phyloP scores from a whole-genome alignment of 64 coral and sea anemone species.

The Acropora yongei region DNA sequence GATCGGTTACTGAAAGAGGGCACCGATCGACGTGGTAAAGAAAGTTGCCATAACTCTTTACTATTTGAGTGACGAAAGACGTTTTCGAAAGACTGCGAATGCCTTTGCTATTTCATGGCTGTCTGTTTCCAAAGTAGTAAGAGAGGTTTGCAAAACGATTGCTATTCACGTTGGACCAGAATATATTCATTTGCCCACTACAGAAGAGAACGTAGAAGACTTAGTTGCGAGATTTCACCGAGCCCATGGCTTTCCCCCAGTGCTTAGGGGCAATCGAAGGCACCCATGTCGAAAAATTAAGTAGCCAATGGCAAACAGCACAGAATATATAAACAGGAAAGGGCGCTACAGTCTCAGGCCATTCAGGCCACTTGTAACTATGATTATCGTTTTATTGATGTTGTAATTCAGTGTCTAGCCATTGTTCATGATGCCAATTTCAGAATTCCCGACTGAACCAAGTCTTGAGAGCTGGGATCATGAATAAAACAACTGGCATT shows the following conservation, averaged over 20 bases:
- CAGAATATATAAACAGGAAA: conserved; percentile 34
- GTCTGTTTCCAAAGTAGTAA: not conserved
- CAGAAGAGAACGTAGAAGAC: conserved; percentile 2
- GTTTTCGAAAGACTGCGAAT: no score
- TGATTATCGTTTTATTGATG: conserved; percentile 33
- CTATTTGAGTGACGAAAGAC: no score
- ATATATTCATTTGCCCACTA: not conserved
- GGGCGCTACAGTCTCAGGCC: not conserved
- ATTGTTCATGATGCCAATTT: conserved; percentile 41
- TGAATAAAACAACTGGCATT: no score
- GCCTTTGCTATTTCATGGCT: conserved; percentile 21
- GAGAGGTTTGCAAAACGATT: not conserved
- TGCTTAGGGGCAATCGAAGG: conserved; percentile 1
- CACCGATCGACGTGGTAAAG: no score
- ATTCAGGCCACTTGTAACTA: conserved; percentile 7
- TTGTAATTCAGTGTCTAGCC: conserved; percentile 25
- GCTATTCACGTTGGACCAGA: not conserved
- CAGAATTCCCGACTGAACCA: not conserved
- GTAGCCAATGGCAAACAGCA: not conserved
- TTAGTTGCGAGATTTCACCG: not conserved
- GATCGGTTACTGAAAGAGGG: no score
- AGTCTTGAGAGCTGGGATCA: conserved; percentile 11
- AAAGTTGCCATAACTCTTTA: no score
- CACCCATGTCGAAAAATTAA: conserved; percentile 9
- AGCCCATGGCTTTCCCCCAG: conserved; percentile 26